Evolutionary conservation across 35 echinoderm and acorn worm genomes (phyloP).

Genomic region (Hemicentrotus pulcherrimus): DNA sequence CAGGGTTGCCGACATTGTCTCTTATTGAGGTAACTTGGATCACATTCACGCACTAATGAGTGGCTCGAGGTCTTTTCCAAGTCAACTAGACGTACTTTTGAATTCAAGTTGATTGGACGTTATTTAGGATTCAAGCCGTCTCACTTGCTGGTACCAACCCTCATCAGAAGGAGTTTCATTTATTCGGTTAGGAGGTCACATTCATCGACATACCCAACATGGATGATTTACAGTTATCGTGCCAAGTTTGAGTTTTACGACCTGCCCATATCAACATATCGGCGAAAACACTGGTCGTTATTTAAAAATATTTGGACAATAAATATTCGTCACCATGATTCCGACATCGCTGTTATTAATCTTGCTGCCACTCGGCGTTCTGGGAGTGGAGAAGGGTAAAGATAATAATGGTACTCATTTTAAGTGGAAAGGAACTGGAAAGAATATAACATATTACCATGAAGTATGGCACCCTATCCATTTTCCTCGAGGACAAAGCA

Average conservation of each 20-base stretch:
- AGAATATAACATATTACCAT: constrained; percentile 21
- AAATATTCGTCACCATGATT: not conserved
- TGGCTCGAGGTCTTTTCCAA: not conserved
- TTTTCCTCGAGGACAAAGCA: not conserved
- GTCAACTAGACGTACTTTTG: not conserved
- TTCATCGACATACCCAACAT: not conserved
- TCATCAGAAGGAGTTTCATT: not conserved
- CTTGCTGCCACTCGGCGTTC: not conserved
- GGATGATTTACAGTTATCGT: not conserved
- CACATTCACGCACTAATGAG: not conserved
- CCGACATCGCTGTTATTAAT: not conserved
- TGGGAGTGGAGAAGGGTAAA: not conserved
- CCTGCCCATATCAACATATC: not conserved
- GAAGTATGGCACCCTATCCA: constrained; percentile 34
- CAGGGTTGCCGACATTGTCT: not conserved
- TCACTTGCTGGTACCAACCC: not conserved
- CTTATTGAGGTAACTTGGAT: not conserved
- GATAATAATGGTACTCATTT: not conserved
- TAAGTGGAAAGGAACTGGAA: constrained; percentile 16
- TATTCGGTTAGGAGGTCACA: not conserved
- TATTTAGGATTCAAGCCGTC: not conserved
- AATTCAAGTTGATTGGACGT: not conserved
- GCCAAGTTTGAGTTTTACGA: not conserved
- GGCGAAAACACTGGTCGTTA: not conserved
- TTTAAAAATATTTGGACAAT: not conserved